Evolutionary conservation across 2,888 invertebrate genomes (phyloP), one percentile per base, ranked within the genome.

Genomic region (Diadegma fenestrale): DNA sequence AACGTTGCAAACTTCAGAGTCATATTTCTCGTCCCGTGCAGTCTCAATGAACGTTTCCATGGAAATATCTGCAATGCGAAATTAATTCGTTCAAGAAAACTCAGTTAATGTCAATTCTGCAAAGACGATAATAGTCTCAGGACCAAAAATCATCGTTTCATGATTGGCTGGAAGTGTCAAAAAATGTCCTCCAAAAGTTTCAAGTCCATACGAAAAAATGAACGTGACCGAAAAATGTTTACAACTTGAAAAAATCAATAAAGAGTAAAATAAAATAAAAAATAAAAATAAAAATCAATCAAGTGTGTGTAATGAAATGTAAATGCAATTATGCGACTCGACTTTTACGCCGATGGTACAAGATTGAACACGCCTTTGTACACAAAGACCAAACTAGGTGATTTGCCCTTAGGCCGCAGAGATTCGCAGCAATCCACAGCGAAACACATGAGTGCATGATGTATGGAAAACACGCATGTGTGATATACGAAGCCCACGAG

Each of bases 401-500:
- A 63, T 75, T 61, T 37, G 75, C 63, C 61, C 30, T 30, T 30
- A 30, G 75, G 71, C 51, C n/a, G 33, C 51, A 45, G 75, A 45
- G 63, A 45, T 75, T 63, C 63, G 45, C 43, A 45, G 63, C 22
- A 63, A 58, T 63, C 19, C 68, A 71, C 30, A 75, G 10, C 37
- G 19, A 19, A 37, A 26, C 19, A 33, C 12, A 33, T 51, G 71
- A 51, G 33, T 51, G 19, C 48, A 43, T 8, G 61, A 22, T n/a
- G 71, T 51, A 33, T 8, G 51, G 71, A 30, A 71, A 33, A 33
- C n/a, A 19, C 33, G 33, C 33, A 30, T 19, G 51, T 71, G 41
- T 66, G 19, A 51, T 51, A 37, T 71, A 33, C 51, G 12, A 30
- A 48, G 22, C 80, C 79, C 86, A 82, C 84, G 86, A 88, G 87